phyloP scores from a whole-genome alignment of 2,888 invertebrate genomes.

The Amphipoea oculea region DNA sequence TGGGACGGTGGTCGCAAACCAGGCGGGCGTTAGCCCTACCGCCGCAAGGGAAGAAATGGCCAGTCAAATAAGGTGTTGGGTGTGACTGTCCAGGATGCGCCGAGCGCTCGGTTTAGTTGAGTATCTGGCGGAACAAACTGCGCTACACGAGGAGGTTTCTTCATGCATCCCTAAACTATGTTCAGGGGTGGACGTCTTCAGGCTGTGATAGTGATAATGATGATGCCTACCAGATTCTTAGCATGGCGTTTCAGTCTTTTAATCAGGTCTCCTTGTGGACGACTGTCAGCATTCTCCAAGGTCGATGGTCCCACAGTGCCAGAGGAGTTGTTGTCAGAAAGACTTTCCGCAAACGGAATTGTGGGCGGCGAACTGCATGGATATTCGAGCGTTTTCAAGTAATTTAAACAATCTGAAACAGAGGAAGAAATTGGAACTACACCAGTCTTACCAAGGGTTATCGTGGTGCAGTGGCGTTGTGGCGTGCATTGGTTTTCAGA shows the following conservation, averaged over 20 bases:
- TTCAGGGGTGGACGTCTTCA: no score
- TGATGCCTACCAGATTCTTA: not conserved
- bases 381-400: not conserved
- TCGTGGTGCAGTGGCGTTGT: no score
- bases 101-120: no score
- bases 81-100: no score
- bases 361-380: not conserved
- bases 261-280: not conserved
- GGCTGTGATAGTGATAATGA: not conserved
- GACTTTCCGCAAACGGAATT: not conserved
- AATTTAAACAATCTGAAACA: conserved; percentile 17
- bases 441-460: no score
- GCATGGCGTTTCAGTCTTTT: not conserved
- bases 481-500: no score
- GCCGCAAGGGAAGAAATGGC: no score
- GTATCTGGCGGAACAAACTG: no score
- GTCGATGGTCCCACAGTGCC: not conserved
- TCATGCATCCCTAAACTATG: not conserved
- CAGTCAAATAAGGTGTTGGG: no score
- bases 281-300: not conserved
- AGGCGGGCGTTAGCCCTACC: no score
- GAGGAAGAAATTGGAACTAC: not conserved
- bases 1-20: no score
- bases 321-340: not conserved
- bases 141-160: no score